Base-by-base conservation (phyloP, 2,113 vertebrate genomes). In the Formicarius rufipectus region DNA sequence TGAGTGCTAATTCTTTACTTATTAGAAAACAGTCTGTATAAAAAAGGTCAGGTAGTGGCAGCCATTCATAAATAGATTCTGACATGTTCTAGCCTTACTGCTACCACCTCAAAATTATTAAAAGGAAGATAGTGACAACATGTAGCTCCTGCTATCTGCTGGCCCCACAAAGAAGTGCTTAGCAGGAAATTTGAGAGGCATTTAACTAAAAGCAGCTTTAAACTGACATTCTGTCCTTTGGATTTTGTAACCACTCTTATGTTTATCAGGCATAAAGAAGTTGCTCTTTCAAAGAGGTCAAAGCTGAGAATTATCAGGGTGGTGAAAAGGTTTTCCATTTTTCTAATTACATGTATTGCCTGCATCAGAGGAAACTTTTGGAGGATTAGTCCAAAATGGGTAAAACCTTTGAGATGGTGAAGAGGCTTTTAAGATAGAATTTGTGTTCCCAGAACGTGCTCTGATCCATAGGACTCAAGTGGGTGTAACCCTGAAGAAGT, bases 1-100 rank as follows among this genome's bases (percentile, higher is more conserved):
- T 49, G 68, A 44, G n/a, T 78, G 60, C 6, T 96, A 96, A 94
- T 94, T 95, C 67, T 67, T 85, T 52, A 85, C 84, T 88, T 90
- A 86, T 86, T 95, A 93, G 75, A 90, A 93, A 97, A 81, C 64
- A 80, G 52, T 82, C 44, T n/a, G 31, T 19, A 39, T 74, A 53
- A 80, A 85, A 94, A 90, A 67, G 90, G 93, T 94, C 85, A 88
- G 39, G 24, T 40, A 77, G 52, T 75, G 64, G 39, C 75, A 90
- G 31, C 23, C 45, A 90, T 68, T 83, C 72, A 75, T 80, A 95
- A 88, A 93, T 80, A 85, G 44, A 84, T 83, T 93, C 47, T 93
- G 76, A 63, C 50, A 64, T 31, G 27, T 74, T 88, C 47, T 72
- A 62, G 28, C 12, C 28, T 89, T 86, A 73, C 42, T 83, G 37